Conservation (phyloP, 2,797 vertebrate species). For the Adelosebastes latens region DNA sequence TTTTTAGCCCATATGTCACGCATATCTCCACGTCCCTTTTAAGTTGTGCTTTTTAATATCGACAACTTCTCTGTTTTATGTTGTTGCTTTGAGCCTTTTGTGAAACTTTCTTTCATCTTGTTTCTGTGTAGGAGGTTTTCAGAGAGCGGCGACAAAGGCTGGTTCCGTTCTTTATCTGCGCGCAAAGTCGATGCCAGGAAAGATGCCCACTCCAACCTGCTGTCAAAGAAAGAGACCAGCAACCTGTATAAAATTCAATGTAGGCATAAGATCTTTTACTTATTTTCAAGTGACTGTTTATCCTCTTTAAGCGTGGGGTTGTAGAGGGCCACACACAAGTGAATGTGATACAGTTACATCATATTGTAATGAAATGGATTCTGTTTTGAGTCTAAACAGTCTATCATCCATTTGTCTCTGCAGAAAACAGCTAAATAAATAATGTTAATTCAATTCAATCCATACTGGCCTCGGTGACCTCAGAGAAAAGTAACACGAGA, state of each 20-base stretch:
- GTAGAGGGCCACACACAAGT: not conserved
- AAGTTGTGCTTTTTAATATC: slow-evolving; percentile 21
- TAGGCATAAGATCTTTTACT: slow-evolving; percentile 73
- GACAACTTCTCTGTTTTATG: slow-evolving; percentile 43
- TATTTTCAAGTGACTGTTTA: not conserved
- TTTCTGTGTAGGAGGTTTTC: slow-evolving; percentile 84
- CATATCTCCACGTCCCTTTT: slow-evolving; percentile 43
- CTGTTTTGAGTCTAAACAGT: not conserved
- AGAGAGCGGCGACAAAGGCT: slow-evolving; percentile 87
- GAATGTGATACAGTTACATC: slow-evolving; percentile 6
- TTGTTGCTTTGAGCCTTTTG: slow-evolving; percentile 51
- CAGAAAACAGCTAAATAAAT: slow-evolving; percentile 29
- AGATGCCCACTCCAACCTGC: slow-evolving; percentile 96
- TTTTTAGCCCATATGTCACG: slow-evolving; percentile 46
- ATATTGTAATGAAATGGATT: slow-evolving; percentile 31
- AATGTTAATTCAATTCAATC: slow-evolving; percentile 29
- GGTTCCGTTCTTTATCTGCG: slow-evolving; percentile 93
- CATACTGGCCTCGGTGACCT: slow-evolving; percentile 15
- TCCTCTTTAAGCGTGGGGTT: not conserved
- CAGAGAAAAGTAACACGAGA: not conserved
- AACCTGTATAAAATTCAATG: slow-evolving; percentile 97
- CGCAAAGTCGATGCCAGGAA: slow-evolving; percentile 94
- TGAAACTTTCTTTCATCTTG: slow-evolving; percentile 63
- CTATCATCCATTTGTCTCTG: slow-evolving; percentile 1
- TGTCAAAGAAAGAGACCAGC: slow-evolving; percentile 96